Evolutionary conservation across 2,888 invertebrate species (phyloP), one percentile per base, ranked within the genome.

Genomic region (Drosophila buzzatii): DNA sequence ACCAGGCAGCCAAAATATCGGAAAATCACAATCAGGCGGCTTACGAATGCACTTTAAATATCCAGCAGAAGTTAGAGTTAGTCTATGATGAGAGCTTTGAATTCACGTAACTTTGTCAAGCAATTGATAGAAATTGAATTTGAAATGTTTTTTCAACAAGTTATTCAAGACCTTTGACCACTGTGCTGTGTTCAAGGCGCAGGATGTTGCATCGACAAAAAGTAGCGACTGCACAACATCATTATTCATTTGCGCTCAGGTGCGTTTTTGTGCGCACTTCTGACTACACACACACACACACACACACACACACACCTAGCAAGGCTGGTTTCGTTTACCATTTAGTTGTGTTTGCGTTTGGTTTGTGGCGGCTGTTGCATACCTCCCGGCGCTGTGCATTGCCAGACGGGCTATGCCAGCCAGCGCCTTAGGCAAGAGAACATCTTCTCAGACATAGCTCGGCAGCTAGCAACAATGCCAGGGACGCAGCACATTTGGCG

Each of bases 161-260:
- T 18, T 18, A 8, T 52, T 52, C 3, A 52, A 2, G 9, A 3
- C 12, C 2, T 23, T 39, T 14, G 10, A 10, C 39, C 76, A 77
- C 73, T 52, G 67, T 77, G 52, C 64, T 44, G 18, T 8, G 10
- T 27, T 18, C 37, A 44, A 16, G 35, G 18, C 16, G 18, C 37
- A 35, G 27, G 42, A 31, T 0, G 16, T 37, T 41, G 64, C 58
- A 45, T 20, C 39, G 61, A 42, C 55, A 62, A 62, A 39, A 49
- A 58, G 41, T 59, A 68, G 47, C 59, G 57, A 58, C 65, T 68
- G 51, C 81, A 76, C 75, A 84, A 77, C 82, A 78, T 75, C 80
- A 85, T 85, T 84, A 86, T 85, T 86, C 89, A 86, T 89, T 85
- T 87, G 87, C 80, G 80, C 89, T 77, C 89, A 86, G 87, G 76